Percentiles rank a stretch among this genome's conserved stretches.
Conservation (phyloP, 2,113 vertebrate genomes). For the Callionymus lyra region DNA sequence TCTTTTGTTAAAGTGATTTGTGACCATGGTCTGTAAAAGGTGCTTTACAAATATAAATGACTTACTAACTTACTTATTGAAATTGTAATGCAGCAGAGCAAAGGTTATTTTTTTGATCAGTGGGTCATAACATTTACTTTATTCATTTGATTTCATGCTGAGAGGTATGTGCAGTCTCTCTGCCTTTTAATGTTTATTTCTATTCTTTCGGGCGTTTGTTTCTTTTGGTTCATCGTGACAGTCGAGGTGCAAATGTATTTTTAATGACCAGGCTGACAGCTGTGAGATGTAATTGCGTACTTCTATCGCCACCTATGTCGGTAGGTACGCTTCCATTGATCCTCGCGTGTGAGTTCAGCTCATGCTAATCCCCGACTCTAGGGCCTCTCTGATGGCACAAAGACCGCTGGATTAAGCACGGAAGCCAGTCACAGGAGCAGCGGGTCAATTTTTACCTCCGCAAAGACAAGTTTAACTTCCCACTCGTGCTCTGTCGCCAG, state of each 20-base stretch:
- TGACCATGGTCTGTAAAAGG: no score
- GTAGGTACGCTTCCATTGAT: conserved; percentile 30
- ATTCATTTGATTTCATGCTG: no score
- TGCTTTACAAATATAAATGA: no score
- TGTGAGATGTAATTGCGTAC: conserved; percentile 17
- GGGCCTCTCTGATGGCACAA: conserved; percentile 33
- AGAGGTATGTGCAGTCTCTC: no score
- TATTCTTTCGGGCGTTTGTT: no score
- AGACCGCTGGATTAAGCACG: conserved; percentile 41
- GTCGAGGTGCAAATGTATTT: conserved; percentile 10
- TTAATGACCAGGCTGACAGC: conserved; percentile 19
- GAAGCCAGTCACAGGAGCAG: conserved; percentile 14
- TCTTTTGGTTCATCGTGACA: no score
- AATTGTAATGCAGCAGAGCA: no score
- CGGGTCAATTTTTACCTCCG: conserved; percentile 24
- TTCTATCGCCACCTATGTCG: conserved; percentile 31
- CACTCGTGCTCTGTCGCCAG: conserved; percentile 22
- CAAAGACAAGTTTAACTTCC: conserved; percentile 32
- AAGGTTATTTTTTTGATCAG: no score
- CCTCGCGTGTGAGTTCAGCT: conserved; percentile 35
- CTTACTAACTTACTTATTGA: no score
- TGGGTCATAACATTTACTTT: no score
- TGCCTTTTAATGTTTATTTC: no score
- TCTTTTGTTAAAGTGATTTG: no score
- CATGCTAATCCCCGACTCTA: conserved; percentile 33